Evolutionary conservation across 2,888 invertebrate genomes (phyloP).

Genomic region (Parnassius apollo): DNA sequence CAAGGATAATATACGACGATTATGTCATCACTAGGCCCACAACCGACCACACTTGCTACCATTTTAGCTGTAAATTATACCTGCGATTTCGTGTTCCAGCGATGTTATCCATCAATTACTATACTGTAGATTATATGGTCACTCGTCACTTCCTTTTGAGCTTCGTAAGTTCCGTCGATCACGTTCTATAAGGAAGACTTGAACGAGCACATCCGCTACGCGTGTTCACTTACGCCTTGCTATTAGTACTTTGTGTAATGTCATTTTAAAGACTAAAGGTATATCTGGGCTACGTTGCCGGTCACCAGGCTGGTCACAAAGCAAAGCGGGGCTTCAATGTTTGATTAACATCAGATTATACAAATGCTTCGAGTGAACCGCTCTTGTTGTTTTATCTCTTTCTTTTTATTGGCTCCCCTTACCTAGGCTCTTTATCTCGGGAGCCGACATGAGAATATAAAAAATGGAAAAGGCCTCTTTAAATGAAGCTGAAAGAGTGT

Average conservation of each 20-base stretch:
- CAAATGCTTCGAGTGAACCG: conserved; percentile 76
- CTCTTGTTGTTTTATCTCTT: conserved; percentile 71
- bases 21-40: conserved; percentile 52
- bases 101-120: conserved; percentile 12
- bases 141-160: conserved; percentile 21
- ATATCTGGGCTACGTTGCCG: conserved; percentile 31
- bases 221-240: conserved; percentile 1
- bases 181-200: conserved; percentile 18
- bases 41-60: conserved; percentile 18
- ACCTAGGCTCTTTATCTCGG: conserved; percentile 71
- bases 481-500: conserved; percentile 74
- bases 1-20: conserved; percentile 62
- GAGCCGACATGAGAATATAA: conserved; percentile 75
- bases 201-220: conserved; percentile 23
- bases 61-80: neutral
- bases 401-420: conserved; percentile 67
- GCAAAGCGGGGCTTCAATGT: conserved; percentile 55
- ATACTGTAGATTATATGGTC: conserved; percentile 8
- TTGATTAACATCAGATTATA: conserved; percentile 81
- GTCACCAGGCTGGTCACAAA: conserved; percentile 32
- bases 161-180: conserved; percentile 24
- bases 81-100: neutral
- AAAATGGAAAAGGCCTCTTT: conserved; percentile 62
- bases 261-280: neutral
- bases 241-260: neutral